These are phyloP conservation scores for Novumbra hubbsi DNA, from an alignment of 2,797 vertebrate species.

Conservation along the genomic window DNA sequence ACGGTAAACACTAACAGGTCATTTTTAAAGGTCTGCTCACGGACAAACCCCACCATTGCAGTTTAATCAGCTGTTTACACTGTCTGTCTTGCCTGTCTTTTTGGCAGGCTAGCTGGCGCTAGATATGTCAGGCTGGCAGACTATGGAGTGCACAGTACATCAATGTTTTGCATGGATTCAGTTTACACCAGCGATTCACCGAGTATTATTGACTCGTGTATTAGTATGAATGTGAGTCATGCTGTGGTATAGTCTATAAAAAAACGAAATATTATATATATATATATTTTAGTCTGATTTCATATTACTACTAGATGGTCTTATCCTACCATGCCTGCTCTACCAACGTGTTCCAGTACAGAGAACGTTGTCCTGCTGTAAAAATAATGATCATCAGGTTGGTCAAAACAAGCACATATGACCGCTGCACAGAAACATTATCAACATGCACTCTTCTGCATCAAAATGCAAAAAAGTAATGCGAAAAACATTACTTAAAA, in stretches of 20 bases:
- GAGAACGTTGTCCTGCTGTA: too few species aligned
- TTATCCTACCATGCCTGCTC: too few species aligned
- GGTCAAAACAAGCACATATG: too few species aligned
- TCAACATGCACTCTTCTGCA: too few species aligned
- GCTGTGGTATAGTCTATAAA: background rate
- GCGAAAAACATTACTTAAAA: too few species aligned
- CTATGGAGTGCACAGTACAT: background rate
- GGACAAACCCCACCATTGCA: conserved; percentile 24
- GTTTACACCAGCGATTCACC: background rate
- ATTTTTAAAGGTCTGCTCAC: conserved; percentile 38
- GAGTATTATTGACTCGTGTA: background rate
- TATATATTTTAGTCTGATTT: too few species aligned
- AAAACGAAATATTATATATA: too few species aligned
- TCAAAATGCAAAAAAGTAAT: too few species aligned
- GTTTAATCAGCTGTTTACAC: conserved; percentile 25
- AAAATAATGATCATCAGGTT: too few species aligned
- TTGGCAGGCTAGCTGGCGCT: conserved; percentile 2
- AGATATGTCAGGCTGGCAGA: background rate
- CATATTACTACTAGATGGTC: too few species aligned
- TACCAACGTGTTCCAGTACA: too few species aligned
- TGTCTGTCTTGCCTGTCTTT: conserved; percentile 25
- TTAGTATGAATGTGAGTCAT: background rate
- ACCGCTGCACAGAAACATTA: too few species aligned
- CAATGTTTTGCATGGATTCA: background rate
- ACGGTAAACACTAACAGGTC: conserved; percentile 30